A percentile compares a stretch with the other conserved stretches of the same genome.
Evolutionary conservation across 2,888 invertebrate species (phyloP).

Genomic region (Incurvaria masculella): DNA sequence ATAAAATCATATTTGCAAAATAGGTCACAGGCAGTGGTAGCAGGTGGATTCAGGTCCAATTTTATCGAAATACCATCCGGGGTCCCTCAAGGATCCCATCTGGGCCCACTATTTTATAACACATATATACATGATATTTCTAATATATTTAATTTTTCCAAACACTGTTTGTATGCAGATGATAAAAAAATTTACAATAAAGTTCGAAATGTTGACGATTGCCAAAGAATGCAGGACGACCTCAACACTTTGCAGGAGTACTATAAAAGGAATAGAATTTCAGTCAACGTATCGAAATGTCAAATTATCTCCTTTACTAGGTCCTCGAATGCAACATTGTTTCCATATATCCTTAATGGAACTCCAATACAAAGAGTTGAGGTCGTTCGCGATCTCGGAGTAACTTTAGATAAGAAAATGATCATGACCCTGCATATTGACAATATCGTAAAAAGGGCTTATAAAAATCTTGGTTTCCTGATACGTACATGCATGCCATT

Average conservation of each 20-base stretch:
- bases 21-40: no score
- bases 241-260: background rate
- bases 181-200: background rate
- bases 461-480: background rate
- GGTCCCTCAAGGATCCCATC: no score
- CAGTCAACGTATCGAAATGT: background rate
- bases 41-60: no score
- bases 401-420: background rate
- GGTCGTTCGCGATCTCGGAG: background rate
- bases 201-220: background rate
- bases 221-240: background rate
- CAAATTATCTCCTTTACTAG: background rate
- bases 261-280: background rate
- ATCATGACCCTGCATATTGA: background rate
- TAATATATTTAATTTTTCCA: background rate
- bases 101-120: no score
- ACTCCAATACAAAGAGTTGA: background rate
- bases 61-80: no score
- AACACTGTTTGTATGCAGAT: background rate
- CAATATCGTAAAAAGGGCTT: background rate
- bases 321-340: background rate
- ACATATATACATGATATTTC: background rate
- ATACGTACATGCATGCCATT: background rate
- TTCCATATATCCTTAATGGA: background rate
- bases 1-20: no score